Evolutionary conservation across 2,797 vertebrate genomes (phyloP).

Genomic region (Etheostoma perlongum): DNA sequence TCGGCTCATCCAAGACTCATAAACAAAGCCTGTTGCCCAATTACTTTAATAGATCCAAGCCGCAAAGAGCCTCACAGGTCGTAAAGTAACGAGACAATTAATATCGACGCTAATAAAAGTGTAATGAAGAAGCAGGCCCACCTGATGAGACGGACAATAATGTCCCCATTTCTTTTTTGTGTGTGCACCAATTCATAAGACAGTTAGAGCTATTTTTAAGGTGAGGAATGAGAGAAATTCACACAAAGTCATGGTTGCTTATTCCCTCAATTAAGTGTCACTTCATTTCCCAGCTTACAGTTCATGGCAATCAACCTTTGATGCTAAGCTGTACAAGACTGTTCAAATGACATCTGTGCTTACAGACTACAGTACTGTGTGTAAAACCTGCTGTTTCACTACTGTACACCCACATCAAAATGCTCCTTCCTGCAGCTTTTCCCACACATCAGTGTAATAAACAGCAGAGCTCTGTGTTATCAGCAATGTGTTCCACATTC

Average conservation of each 20-base stretch:
- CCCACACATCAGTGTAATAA: conserved; percentile 27
- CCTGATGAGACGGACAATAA: conserved; percentile 29
- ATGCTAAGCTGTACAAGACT: conserved; percentile 8
- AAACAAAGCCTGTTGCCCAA: conserved; percentile 71
- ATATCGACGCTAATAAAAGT: conserved; percentile 70
- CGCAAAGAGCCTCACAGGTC: conserved; percentile 48
- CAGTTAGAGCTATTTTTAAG: conserved; percentile 1
- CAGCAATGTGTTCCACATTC: conserved; percentile 27
- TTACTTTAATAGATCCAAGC: conserved; percentile 72
- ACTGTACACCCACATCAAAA: conserved; percentile 7
- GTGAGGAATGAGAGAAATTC: conserved; percentile 9
- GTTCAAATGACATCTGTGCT: conserved; percentile 27
- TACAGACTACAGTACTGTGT: conserved; percentile 8
- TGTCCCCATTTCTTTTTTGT: neutral
- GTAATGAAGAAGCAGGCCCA: conserved; percentile 38
- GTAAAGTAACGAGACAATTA: conserved; percentile 57
- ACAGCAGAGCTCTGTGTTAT: conserved; percentile 28
- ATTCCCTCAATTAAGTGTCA: conserved; percentile 4
- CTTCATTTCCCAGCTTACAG: neutral
- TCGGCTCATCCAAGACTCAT: conserved; percentile 66
- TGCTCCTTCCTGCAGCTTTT: conserved; percentile 1
- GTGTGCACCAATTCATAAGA: neutral
- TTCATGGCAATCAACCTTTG: conserved; percentile 13
- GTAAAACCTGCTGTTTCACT: conserved; percentile 28
- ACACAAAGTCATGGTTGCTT: neutral